phyloP scores from a whole-genome alignment of 2,888 invertebrate genomes.

The Phengaris alcon region DNA sequence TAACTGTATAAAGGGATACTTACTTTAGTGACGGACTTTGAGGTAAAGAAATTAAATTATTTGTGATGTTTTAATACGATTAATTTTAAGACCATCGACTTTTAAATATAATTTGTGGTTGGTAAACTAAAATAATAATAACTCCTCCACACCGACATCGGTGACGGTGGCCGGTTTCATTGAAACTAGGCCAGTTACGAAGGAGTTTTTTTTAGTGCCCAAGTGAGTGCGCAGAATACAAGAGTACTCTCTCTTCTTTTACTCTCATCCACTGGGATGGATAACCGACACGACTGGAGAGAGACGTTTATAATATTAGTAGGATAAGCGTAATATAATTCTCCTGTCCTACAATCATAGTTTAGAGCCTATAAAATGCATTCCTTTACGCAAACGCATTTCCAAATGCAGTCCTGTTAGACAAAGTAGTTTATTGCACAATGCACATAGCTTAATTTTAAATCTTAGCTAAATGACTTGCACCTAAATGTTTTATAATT shows the following conservation, averaged over 20 bases:
- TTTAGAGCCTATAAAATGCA: slow-evolving; percentile 1
- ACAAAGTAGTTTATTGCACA: slow-evolving; percentile 7
- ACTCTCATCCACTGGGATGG: too few species aligned
- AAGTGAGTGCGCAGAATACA: too few species aligned
- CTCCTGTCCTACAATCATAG: neutral
- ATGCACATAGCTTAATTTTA: neutral
- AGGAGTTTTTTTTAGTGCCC: too few species aligned
- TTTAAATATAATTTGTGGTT: neutral
- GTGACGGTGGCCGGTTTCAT: too few species aligned
- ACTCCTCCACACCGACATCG: too few species aligned
- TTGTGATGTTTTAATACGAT: neutral
- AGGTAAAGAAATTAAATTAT: neutral
- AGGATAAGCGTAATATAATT: neutral
- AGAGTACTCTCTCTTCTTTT: too few species aligned
- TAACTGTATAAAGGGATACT: neutral
- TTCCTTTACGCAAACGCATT: neutral
- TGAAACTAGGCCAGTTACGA: too few species aligned
- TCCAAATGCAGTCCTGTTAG: neutral
- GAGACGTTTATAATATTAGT: too few species aligned
- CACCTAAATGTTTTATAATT: too few species aligned
- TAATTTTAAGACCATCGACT: neutral
- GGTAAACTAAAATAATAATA: too few species aligned
- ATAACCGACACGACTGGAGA: too few species aligned
- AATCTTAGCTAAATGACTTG: neutral
- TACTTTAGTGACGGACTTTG: neutral